phyloP scores from a whole-genome alignment of 2,113 vertebrate genomes.

The Cyphomyrus discorhynchus region DNA sequence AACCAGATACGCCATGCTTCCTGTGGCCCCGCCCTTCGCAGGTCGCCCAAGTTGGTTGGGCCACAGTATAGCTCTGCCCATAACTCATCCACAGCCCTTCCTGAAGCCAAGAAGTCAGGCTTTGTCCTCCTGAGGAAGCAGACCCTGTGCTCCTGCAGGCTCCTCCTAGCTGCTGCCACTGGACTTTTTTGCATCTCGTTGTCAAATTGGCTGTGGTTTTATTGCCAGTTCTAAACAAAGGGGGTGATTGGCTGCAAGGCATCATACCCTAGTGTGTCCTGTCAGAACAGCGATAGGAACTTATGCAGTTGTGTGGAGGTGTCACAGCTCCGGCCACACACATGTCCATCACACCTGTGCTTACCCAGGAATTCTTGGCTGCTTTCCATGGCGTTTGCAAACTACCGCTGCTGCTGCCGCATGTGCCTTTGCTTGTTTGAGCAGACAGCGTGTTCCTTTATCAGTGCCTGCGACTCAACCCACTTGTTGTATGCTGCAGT shows the following conservation, averaged over 20 bases:
- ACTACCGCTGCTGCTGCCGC: not conserved
- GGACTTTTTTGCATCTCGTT: not conserved
- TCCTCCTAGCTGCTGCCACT: not conserved
- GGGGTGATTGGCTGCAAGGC: not conserved
- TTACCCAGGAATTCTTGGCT: not conserved
- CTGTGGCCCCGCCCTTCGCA: slow-evolving; percentile 5
- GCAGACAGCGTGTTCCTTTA: not conserved
- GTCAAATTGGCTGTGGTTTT: not conserved
- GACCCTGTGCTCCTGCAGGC: not conserved
- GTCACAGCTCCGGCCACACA: not conserved
- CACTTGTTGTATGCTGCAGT: not conserved
- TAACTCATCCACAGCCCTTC: slow-evolving; percentile 14
- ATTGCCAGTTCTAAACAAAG: not conserved
- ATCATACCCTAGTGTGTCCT: not conserved
- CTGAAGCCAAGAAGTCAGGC: slow-evolving; percentile 18
- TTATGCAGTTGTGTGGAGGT: not conserved
- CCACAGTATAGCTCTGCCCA: not conserved
- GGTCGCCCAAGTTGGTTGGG: not conserved
- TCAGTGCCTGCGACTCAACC: not conserved
- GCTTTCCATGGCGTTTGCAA: not conserved
- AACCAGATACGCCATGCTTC: slow-evolving; percentile 17
- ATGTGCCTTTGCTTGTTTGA: not conserved
- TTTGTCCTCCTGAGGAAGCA: slow-evolving; percentile 8
- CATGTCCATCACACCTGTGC: not conserved
- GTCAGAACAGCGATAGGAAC: not conserved